Percentiles rank a stretch among this genome's conserved stretches.
Conservation (phyloP, 37 sponge, comb jelly and placozoan genomes). For the Mnemiopsis leidyi region DNA sequence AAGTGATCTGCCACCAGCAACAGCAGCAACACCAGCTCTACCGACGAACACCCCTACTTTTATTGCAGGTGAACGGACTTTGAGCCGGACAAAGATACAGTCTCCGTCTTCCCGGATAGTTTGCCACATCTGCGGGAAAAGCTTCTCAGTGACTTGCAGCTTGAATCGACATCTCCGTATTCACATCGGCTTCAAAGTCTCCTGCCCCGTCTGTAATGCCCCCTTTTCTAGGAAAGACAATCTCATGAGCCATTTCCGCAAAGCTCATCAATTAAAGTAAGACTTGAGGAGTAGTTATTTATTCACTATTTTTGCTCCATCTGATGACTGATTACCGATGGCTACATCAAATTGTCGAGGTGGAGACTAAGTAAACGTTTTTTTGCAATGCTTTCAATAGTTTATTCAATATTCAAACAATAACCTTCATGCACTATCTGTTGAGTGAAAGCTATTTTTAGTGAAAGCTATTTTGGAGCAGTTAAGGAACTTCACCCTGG, state of each 20-base stretch:
- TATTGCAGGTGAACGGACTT: background rate
- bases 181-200: conserved; percentile 51
- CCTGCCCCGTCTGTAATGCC: conserved; percentile 59
- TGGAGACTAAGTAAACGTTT: too few relatives aligned
- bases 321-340: too few relatives aligned
- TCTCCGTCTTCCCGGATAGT: conserved; percentile 4
- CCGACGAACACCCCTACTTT: background rate
- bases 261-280: conserved; percentile 42
- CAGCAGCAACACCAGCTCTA: background rate
- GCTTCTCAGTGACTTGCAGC: conserved; percentile 52
- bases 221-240: conserved; percentile 62
- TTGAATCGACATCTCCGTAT: conserved; percentile 49
- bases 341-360: too few relatives aligned
- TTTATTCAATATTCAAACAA: too few relatives aligned
- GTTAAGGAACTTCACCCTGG: too few relatives aligned
- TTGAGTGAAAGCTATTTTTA: too few relatives aligned
- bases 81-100: background rate
- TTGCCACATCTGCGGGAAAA: conserved; percentile 65
- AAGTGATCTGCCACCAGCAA: background rate
- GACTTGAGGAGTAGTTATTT: too few relatives aligned
- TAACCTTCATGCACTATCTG: too few relatives aligned
- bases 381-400: too few relatives aligned
- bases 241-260: conserved; percentile 54
- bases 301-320: too few relatives aligned
- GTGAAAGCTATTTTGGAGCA: too few relatives aligned